A percentile compares a stretch with the other conserved stretches of the same genome.
phyloP scores from a whole-genome alignment of 2,888 invertebrate genomes.

The Diarsia brunnea region DNA sequence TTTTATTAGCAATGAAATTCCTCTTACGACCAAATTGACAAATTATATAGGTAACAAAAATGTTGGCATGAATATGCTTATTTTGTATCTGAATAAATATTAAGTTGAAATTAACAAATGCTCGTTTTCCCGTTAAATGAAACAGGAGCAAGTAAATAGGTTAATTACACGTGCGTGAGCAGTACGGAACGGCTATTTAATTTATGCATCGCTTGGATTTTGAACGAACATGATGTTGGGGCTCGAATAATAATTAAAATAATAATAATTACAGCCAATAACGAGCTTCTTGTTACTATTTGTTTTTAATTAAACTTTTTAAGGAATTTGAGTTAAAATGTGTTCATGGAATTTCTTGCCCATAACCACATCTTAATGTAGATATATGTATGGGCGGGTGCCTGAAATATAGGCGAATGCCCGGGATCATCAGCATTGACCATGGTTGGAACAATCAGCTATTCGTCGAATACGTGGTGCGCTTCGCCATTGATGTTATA shows the following conservation, averaged over 20 bases:
- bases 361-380: background rate
- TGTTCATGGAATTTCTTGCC: background rate
- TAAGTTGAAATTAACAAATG: background rate
- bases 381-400: no score
- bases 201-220: slow-evolving; percentile 31
- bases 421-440: no score
- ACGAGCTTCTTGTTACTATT: slow-evolving; percentile 13
- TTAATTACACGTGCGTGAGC: slow-evolving; percentile 36
- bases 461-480: no score
- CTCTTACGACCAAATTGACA: no score
- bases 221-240: slow-evolving; percentile 24
- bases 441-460: no score
- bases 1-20: no score
- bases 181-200: slow-evolving; percentile 27
- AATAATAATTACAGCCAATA: slow-evolving; percentile 18
- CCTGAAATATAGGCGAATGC: background rate
- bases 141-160: slow-evolving; percentile 23
- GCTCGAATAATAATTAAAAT: no score
- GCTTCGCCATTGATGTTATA: no score
- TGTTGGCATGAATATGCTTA: no score
- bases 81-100: slow-evolving; percentile 1
- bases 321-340: background rate
- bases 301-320: background rate
- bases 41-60: no score
- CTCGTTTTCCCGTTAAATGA: slow-evolving; percentile 17